Evolutionary conservation across 2,113 vertebrate species (phyloP).

Genomic region (Synodontis membranacea): DNA sequence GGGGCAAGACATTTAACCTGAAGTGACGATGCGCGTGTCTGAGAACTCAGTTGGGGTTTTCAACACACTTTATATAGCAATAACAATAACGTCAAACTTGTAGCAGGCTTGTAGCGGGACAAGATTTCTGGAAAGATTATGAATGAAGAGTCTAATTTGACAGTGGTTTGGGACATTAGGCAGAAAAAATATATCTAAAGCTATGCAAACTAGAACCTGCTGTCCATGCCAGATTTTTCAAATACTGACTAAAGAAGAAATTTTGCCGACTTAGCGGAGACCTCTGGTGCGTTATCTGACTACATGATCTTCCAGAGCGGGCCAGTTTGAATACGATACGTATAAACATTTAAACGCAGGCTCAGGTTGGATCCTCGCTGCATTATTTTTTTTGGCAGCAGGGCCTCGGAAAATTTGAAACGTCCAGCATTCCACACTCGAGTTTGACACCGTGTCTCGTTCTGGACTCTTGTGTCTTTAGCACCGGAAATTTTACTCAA

Average conservation of each 20-base stretch:
- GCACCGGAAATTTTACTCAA: not conserved
- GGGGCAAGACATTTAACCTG: constrained; percentile 8
- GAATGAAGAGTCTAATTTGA: not conserved
- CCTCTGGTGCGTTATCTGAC: not conserved
- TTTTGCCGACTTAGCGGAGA: not conserved
- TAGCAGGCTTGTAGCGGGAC: not conserved
- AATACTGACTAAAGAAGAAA: not conserved
- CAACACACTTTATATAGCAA: not conserved
- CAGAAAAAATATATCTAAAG: not conserved
- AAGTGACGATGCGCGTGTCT: not conserved
- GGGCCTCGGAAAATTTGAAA: constrained; percentile 28
- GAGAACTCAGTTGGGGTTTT: not conserved
- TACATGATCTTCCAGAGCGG: not conserved
- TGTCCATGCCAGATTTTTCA: not conserved
- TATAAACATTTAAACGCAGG: not conserved
- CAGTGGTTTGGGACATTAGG: not conserved
- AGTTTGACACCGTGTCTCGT: constrained; percentile 3
- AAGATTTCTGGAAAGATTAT: not conserved
- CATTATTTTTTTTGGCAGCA: constrained; percentile 49
- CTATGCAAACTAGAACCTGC: not conserved
- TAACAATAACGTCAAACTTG: constrained; percentile 25
- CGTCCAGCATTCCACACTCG: constrained; percentile 37
- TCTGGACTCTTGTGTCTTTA: not conserved
- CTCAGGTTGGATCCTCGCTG: constrained; percentile 46
- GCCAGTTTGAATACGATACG: constrained; percentile 29